phyloP scores from a whole-genome alignment of 2,797 vertebrate genomes.

The Cossypha dichroa region DNA sequence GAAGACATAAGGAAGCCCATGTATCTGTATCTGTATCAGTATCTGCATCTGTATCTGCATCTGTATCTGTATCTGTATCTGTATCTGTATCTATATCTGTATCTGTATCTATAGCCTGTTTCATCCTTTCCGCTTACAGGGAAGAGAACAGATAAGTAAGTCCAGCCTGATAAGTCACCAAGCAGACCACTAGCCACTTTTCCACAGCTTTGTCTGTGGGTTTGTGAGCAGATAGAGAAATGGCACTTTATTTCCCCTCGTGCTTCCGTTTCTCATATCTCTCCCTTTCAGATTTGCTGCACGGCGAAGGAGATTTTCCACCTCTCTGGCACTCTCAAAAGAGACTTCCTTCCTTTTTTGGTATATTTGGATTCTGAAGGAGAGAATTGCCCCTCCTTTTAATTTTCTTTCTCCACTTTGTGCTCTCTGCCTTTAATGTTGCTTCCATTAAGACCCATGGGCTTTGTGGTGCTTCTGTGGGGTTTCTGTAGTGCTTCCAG shows the following conservation, averaged over 20 bases:
- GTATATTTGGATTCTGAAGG: background rate
- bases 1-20: background rate
- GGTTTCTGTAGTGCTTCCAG: background rate
- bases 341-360: background rate
- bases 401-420: background rate
- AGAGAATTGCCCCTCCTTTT: background rate
- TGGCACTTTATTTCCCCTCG: background rate
- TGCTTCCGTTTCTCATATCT: background rate
- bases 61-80: background rate
- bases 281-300: background rate
- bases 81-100: background rate
- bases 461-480: background rate
- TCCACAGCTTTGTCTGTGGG: background rate
- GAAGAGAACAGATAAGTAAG: background rate
- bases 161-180: background rate
- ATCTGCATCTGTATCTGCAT: background rate
- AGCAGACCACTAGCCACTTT: background rate
- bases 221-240: background rate
- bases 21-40: background rate
- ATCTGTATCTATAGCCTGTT: background rate
- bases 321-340: background rate
- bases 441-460: background rate
- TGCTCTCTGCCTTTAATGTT: background rate
- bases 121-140: background rate
- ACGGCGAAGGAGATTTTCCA: background rate